phyloP scores from a whole-genome alignment of 2,113 vertebrate genomes.

The Isichthys henryi region DNA sequence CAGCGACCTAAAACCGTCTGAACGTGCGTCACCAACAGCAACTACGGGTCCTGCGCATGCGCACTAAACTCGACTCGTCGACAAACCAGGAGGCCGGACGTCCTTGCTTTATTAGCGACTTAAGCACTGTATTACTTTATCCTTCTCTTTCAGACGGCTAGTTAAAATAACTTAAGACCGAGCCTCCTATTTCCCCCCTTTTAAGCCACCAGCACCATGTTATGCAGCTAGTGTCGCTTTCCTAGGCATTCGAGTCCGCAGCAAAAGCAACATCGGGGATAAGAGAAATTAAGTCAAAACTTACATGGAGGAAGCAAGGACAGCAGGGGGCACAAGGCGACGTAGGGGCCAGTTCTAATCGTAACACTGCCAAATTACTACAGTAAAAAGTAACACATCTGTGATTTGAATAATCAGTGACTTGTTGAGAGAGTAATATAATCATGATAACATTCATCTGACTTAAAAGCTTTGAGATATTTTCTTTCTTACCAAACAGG shows the following conservation, averaged over 20 bases:
- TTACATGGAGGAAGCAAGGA: neutral
- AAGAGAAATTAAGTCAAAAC: neutral
- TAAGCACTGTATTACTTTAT: neutral
- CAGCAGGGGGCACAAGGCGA: neutral
- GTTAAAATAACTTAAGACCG: neutral
- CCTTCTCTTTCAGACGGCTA: neutral
- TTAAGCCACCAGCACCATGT: neutral
- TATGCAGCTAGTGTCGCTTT: neutral
- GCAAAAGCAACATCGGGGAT: neutral
- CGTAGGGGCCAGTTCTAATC: neutral
- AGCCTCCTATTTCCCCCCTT: neutral
- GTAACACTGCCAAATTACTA: neutral
- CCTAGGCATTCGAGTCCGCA: neutral
- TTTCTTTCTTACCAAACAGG: neutral
- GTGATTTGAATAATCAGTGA: neutral
- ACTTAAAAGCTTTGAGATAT: neutral
- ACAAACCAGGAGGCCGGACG: slow-evolving; percentile 58
- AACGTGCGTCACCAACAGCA: slow-evolving; percentile 49
- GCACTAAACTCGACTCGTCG: slow-evolving; percentile 52
- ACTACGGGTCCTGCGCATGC: slow-evolving; percentile 54
- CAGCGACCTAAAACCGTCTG: slow-evolving; percentile 13
- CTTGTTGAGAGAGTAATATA: neutral
- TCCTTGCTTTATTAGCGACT: slow-evolving; percentile 18
- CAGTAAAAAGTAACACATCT: neutral
- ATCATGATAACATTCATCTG: neutral